phyloP scores from a whole-genome alignment of 2,888 invertebrate species.

The Drosophila fulvimacula region DNA sequence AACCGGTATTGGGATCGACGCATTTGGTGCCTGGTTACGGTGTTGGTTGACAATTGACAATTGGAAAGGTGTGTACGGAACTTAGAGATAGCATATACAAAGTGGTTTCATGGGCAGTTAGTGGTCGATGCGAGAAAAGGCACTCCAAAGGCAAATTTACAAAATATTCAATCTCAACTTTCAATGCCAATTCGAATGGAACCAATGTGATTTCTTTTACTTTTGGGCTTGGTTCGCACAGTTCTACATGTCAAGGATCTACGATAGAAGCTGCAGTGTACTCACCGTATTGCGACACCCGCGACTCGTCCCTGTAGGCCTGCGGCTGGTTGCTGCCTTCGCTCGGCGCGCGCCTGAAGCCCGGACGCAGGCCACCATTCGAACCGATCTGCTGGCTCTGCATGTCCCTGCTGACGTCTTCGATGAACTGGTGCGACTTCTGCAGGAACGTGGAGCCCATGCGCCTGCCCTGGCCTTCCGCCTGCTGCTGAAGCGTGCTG shows the following conservation, averaged over 20 bases:
- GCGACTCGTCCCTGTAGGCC: conserved; percentile 89
- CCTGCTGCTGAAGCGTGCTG: conserved; percentile 83
- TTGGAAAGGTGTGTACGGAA: conserved; percentile 39
- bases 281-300: conserved; percentile 90
- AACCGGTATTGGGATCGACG: conserved; percentile 90
- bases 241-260: conserved; percentile 19
- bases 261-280: conserved; percentile 35
- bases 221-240: conserved; percentile 5
- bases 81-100: conserved; percentile 45
- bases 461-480: conserved; percentile 87
- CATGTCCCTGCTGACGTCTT: conserved; percentile 88
- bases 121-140: conserved; percentile 42
- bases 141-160: conserved; percentile 50
- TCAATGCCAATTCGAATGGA: conserved; percentile 62
- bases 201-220: conserved; percentile 16
- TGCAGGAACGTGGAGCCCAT: conserved; percentile 89
- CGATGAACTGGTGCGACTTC: conserved; percentile 89
- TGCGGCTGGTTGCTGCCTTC: conserved; percentile 86
- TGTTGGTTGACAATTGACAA: conserved; percentile 27
- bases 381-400: conserved; percentile 51
- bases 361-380: conserved; percentile 77
- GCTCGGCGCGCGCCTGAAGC: conserved; percentile 84
- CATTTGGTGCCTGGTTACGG: conserved; percentile 89
- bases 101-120: conserved; percentile 38
- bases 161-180: conserved; percentile 56